Conservation (phyloP, 1,140 invertebrate species). For the Stegodyphus mimosarum region DNA sequence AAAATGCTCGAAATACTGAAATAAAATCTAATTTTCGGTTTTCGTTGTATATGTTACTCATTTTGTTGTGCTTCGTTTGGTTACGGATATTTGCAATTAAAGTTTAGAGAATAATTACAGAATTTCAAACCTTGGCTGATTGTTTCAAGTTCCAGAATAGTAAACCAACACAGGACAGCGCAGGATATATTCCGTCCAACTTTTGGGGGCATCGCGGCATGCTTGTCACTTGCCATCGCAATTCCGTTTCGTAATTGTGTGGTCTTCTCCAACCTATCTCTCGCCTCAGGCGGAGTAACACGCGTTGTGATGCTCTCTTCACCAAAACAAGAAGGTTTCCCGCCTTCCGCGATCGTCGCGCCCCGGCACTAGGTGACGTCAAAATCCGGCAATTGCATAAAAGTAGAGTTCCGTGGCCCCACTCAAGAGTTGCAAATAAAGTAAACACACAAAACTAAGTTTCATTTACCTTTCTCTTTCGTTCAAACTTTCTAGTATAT, state of each 20-base stretch:
- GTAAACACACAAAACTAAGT: no score
- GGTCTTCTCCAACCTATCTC: constrained; percentile 15
- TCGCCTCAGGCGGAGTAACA: constrained; percentile 47
- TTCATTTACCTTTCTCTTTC: no score
- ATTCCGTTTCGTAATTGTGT: constrained; percentile 10
- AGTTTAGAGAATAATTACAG: no score
- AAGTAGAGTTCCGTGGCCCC: no score
- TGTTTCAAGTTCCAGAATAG: constrained; percentile 22
- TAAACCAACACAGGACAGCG: constrained; percentile 47
- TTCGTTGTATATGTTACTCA: no score
- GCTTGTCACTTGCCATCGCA: constrained; percentile 20
- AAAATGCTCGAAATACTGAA: no score
- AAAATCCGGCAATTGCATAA: no score
- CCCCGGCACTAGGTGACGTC: neutral
- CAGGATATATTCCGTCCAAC: constrained; percentile 35
- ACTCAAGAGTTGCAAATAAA: no score
- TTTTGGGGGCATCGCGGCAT: constrained; percentile 27
- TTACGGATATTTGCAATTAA: neutral
- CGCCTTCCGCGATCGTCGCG: constrained; percentile 50
- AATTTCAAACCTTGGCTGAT: constrained; percentile 30
- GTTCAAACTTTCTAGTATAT: no score
- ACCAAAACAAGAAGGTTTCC: constrained; percentile 49
- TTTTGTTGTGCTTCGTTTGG: constrained; percentile 14
- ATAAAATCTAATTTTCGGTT: no score
- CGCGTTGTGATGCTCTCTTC: constrained; percentile 28